A percentile compares a stretch with the other conserved stretches of the same genome.
Evolutionary conservation across 2,888 invertebrate genomes (phyloP).

Genomic region (Euclidia mi): DNA sequence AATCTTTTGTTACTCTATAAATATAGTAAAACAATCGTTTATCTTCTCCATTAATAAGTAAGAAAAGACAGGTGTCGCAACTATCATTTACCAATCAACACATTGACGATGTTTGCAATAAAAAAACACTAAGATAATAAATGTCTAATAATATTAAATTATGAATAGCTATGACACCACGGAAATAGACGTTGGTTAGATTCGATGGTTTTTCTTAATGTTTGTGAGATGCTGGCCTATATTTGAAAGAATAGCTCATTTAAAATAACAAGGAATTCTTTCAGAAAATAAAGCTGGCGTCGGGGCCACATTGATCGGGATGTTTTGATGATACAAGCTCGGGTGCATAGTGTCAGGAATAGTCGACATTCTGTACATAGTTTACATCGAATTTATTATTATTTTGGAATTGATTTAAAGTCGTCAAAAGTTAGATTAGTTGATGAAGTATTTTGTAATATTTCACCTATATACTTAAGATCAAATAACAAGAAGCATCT

Average conservation of each 20-base stretch:
- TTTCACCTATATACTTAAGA: too few species aligned
- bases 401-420: too few species aligned
- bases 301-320: too few species aligned
- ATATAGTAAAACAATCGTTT: too few species aligned
- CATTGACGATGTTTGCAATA: conserved; percentile 1
- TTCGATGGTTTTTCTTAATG: conserved; percentile 6
- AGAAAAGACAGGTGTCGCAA: neutral
- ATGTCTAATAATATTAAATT: conserved; percentile 15
- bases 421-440: too few species aligned
- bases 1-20: too few species aligned
- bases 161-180: conserved; percentile 14
- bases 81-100: conserved; percentile 9
- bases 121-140: conserved; percentile 6
- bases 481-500: too few species aligned
- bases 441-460: too few species aligned
- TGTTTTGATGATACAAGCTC: too few species aligned
- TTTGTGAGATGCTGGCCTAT: neutral
- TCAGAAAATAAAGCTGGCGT: neutral
- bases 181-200: conserved; percentile 11
- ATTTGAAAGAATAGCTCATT: neutral
- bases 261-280: conserved; percentile 2
- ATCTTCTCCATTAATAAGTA: neutral
- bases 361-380: too few species aligned
- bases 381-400: too few species aligned
- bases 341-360: too few species aligned